Evolutionary conservation across 1,140 invertebrate species (phyloP).

Genomic region (Diabrotica undecimpunctata): DNA sequence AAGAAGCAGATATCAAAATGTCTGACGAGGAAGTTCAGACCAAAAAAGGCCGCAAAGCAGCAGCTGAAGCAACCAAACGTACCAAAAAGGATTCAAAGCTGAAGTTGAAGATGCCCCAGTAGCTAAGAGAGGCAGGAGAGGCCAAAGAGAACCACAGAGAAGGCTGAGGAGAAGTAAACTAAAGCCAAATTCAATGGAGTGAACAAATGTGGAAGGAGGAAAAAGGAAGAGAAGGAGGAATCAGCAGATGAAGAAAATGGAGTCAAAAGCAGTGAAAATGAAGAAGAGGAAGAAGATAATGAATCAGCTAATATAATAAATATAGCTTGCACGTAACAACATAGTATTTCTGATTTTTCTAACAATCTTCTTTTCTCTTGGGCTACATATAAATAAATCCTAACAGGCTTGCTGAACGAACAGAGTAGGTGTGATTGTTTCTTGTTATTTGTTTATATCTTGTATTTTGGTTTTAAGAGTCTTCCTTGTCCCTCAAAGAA

Average conservation of each 20-base stretch:
- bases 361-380: no score
- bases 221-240: constrained; percentile 33
- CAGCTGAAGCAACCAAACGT: constrained; percentile 28
- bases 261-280: constrained; percentile 27
- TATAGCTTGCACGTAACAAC: no score
- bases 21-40: constrained; percentile 35
- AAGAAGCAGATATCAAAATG: constrained; percentile 24
- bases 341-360: no score
- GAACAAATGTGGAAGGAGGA: constrained; percentile 28
- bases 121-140: constrained; percentile 34
- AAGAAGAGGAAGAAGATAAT: constrained; percentile 28
- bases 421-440: no score
- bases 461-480: no score
- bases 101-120: constrained; percentile 27
- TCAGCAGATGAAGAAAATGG: constrained; percentile 30
- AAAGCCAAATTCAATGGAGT: constrained; percentile 28
- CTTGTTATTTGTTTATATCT: no score
- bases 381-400: no score
- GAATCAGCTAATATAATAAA: constrained; percentile 20
- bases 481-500: no score
- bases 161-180: constrained; percentile 18
- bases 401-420: no score
- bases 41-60: constrained; percentile 33
- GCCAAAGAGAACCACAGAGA: constrained; percentile 27
- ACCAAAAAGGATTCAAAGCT: constrained; percentile 28